Base-by-base conservation (phyloP, 2,888 invertebrate species). In the Cerastoderma edule region DNA sequence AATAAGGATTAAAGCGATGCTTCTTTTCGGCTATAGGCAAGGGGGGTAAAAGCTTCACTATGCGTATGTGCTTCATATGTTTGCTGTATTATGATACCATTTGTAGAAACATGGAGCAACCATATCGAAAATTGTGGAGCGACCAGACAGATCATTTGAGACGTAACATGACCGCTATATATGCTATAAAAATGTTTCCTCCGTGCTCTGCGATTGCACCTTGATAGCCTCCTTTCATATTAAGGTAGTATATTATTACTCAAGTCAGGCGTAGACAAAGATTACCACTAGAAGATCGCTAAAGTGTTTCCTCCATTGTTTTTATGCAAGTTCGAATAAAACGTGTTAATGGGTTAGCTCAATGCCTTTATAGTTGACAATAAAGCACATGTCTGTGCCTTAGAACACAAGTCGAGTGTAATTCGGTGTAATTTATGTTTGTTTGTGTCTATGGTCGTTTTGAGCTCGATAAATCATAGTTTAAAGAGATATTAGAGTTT, bases 371-470 rank as follows among this genome's bases (percentile, higher is more conserved):
- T 33, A 35, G 35, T 50, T 50, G 33, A 39, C 60, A 60, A 60
- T 60, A 60, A 35, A 24, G 60, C 22, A 22, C 19, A 32, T 24
- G 60, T 39, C 60, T 57, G 33, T 57, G 10, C 39, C 27, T 33
- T 33, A 60, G 33, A 35, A 60, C 60, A 39, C 35, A 35, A 44
- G 60, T 60, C 60, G 60, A 22, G 60, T 60, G 27, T 60, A 60
- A 60, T 33, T 60, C 27, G 60, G 60, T 60, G 60, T 60, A 60
- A 60, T 60, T 60, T 60, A 60, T 60, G 60, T n/a, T 33, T 22
- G 8, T 39, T 35, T 60, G 32, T 60, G 60, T 60, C 60, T 60
- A 39, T 24, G 24, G 2, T 39, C 22, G 27, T 39, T 39, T 60
- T 39, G 35, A 39, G 32, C 27, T 39, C 60, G 16, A 60, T 60